phyloP scores from a whole-genome alignment of 2,113 vertebrate species.

The Gopherus flavomarginatus region DNA sequence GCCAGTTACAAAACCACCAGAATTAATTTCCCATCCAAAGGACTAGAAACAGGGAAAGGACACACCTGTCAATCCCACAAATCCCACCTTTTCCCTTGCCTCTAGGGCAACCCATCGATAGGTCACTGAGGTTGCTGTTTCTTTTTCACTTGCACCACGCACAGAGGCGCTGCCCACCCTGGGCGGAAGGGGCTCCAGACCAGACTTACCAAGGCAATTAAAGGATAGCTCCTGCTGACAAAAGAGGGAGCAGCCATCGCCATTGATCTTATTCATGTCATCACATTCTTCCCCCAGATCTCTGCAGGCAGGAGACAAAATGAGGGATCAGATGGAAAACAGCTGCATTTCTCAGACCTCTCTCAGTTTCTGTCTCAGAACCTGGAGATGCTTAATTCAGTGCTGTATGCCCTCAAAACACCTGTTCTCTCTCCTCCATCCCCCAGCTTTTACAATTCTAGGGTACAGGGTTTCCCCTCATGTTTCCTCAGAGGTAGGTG shows the following conservation, averaged over 20 bases:
- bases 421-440: neutral
- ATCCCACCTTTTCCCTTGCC: constrained; percentile 59
- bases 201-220: constrained; percentile 93
- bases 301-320: constrained; percentile 77
- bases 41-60: constrained; percentile 74
- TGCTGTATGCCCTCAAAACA: neutral
- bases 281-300: constrained; percentile 93
- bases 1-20: constrained; percentile 70
- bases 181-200: neutral
- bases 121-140: constrained; percentile 13
- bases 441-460: constrained; percentile 13
- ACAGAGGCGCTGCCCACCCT: neutral
- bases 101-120: constrained; percentile 54
- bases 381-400: neutral
- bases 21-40: constrained; percentile 77
- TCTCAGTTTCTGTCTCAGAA: neutral
- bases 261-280: constrained; percentile 93
- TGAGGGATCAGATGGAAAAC: constrained; percentile 21
- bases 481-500: constrained; percentile 50
- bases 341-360: rapidly evolving
- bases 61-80: constrained; percentile 73
- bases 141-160: neutral
- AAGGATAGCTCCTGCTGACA: constrained; percentile 94
- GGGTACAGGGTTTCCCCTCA: neutral
- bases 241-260: constrained; percentile 95